Percentiles rank a stretch among this genome's conserved stretches.
phyloP scores from a whole-genome alignment of 2,797 vertebrate species.

The Alosa sapidissima region DNA sequence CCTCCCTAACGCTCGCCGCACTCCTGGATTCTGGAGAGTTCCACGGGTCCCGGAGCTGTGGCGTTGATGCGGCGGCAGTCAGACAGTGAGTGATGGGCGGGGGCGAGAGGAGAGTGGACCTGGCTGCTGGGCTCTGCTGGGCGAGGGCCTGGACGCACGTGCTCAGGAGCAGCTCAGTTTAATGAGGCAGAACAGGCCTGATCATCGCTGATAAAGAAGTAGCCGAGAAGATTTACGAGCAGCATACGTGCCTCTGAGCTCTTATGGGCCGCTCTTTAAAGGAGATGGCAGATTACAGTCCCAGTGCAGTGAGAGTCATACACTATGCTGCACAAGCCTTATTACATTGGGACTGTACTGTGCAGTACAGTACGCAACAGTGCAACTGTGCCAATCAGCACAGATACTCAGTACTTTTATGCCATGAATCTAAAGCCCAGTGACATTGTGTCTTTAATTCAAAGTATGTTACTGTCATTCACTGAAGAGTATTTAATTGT shows the following conservation, averaged over 20 bases:
- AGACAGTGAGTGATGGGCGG: background rate
- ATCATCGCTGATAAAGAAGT: constrained; percentile 67
- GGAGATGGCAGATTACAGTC: background rate
- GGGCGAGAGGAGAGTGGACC: background rate
- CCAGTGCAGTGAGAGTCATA: background rate
- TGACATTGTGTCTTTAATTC: background rate
- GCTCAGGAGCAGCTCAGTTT: constrained; percentile 64
- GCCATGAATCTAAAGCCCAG: background rate
- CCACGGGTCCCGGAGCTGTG: background rate
- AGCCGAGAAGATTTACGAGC: constrained; percentile 61
- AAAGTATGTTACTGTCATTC: background rate
- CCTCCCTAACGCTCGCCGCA: background rate
- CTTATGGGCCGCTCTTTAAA: constrained; percentile 10
- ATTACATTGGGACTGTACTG: background rate
- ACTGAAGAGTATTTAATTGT: background rate
- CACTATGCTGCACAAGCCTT: background rate
- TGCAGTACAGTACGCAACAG: background rate
- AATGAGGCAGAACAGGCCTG: constrained; percentile 69
- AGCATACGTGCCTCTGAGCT: background rate
- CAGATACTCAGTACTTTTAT: background rate
- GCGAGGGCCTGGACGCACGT: constrained; percentile 60
- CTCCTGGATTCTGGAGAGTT: background rate
- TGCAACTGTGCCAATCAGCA: background rate
- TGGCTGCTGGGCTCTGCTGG: background rate
- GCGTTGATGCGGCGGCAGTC: background rate